Evolutionary conservation across 2,888 invertebrate species (phyloP), one percentile per base, ranked within the genome.

Genomic region (Diachrysia chrysitis): DNA sequence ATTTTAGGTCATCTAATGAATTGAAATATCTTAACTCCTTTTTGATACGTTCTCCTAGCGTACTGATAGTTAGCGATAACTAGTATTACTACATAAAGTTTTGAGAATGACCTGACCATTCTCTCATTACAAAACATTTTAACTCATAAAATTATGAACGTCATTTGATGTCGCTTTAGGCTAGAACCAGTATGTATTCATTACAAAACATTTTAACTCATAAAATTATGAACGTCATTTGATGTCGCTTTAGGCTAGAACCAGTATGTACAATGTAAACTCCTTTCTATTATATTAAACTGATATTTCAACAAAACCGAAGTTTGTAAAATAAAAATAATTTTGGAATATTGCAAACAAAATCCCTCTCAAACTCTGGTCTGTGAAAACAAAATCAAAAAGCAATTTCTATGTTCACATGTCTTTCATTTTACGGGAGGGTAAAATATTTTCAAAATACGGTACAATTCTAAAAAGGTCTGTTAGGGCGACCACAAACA

Each of bases 321-420:
- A 75, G 59, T 64, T 64, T 53, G 16, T 10, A 46, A 35, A n/a
- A 35, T 23, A n/a, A n/a, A 3, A 25, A 32, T 21, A 7, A 1
- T 17, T 37, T 5, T 6, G 10, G 14, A 21, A 23, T 17, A 12
- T 6, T 12, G 3, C 19, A 23, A n/a, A 42, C 6, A n/a, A n/a
- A 42, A n/a, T 42, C 42, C 6, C 48, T 51, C 21, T 12, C 3
- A 51, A 19, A 19, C 12, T 19, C 17, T 51, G 10, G 10, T 21
- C 21, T 42, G 48, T 51, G 10, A 58, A 76, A 63, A 54, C 9
- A 10, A 42, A 62, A 73, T 64, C 61, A 59, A 57, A 64, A 78
- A 75, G n/a, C 48, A 78, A 64, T 64, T 61, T 53, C 60, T 51
- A 37, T 51, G 46, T 66, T 53, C 58, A 23, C 5, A 16, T 32